A percentile compares a stretch with the other conserved stretches of the same genome.
phyloP scores from a whole-genome alignment of 2,797 vertebrate genomes.

The Tapirus indicus region DNA sequence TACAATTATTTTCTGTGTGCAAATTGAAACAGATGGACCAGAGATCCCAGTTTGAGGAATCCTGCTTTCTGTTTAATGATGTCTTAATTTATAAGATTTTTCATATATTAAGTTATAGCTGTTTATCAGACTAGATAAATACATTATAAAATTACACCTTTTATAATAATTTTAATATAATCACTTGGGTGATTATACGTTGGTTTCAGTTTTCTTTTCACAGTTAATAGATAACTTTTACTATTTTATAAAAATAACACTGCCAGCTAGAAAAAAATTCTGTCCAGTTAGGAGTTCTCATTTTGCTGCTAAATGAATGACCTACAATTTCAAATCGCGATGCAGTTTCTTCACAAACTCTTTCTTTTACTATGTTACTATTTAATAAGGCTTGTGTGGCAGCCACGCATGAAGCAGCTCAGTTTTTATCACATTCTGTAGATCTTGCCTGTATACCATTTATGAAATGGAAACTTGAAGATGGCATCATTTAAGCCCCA shows the following conservation, averaged over 20 bases:
- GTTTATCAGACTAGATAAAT: neutral
- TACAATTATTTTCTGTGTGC: neutral
- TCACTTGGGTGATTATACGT: neutral
- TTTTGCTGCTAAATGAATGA: neutral
- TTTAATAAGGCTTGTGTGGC: neutral
- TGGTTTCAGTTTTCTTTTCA: slow-evolving; percentile 62
- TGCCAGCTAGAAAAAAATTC: neutral
- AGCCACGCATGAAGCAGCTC: neutral
- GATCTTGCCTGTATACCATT: slow-evolving; percentile 27
- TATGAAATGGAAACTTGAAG: slow-evolving; percentile 65
- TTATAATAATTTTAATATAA: neutral
- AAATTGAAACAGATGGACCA: neutral
- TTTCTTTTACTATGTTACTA: neutral
- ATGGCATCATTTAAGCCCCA: slow-evolving; percentile 16
- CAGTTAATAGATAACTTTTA: slow-evolving; percentile 50
- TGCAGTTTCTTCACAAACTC: neutral
- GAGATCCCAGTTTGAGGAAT: neutral
- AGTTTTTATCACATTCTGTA: neutral
- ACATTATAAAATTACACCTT: neutral
- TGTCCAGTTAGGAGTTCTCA: neutral
- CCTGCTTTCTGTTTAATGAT: neutral
- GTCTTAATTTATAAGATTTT: neutral
- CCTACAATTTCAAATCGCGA: neutral
- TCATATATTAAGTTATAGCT: neutral
- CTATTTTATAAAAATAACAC: slow-evolving; percentile 11